Percentiles rank a stretch among this genome's conserved stretches.
phyloP scores from a whole-genome alignment of 2,888 invertebrate species.

The Drosophila tanythrix region DNA sequence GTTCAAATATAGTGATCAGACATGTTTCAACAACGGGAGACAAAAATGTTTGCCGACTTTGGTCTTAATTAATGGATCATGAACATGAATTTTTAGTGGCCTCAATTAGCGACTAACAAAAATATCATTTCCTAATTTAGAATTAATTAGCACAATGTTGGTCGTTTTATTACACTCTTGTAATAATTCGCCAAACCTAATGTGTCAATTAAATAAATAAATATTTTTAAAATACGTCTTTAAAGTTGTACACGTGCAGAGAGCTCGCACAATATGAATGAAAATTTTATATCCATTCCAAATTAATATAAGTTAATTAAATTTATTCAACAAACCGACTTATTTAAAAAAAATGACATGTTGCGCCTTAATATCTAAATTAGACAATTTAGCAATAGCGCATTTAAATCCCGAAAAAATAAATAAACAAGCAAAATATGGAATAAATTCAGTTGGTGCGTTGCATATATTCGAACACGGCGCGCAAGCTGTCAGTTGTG shows the following conservation, averaged over 20 bases:
- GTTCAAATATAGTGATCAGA: slow-evolving; percentile 23
- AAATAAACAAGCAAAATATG: neutral
- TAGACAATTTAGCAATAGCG: neutral
- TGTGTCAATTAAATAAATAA: slow-evolving; percentile 41
- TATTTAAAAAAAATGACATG: neutral
- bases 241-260: slow-evolving; percentile 36
- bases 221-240: slow-evolving; percentile 35
- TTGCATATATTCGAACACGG: slow-evolving; percentile 8
- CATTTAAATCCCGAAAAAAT: neutral
- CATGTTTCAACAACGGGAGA: slow-evolving; percentile 3
- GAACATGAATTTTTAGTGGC: slow-evolving; percentile 42
- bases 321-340: slow-evolving; percentile 18
- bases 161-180: slow-evolving; percentile 27
- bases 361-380: neutral
- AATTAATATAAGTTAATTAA: slow-evolving; percentile 32
- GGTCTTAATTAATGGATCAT: slow-evolving; percentile 54
- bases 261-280: slow-evolving; percentile 35
- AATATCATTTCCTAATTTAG: slow-evolving; percentile 53
- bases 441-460: neutral
- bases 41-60: slow-evolving; percentile 20
- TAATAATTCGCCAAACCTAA: slow-evolving; percentile 49
- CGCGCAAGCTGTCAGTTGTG: slow-evolving; percentile 1
- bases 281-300: slow-evolving; percentile 19
- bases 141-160: slow-evolving; percentile 53
- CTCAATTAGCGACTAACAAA: slow-evolving; percentile 53